These are phyloP conservation scores for Gryllus bimaculatus DNA, from an alignment of 1,140 invertebrate genomes.

Conservation along the genomic window DNA sequence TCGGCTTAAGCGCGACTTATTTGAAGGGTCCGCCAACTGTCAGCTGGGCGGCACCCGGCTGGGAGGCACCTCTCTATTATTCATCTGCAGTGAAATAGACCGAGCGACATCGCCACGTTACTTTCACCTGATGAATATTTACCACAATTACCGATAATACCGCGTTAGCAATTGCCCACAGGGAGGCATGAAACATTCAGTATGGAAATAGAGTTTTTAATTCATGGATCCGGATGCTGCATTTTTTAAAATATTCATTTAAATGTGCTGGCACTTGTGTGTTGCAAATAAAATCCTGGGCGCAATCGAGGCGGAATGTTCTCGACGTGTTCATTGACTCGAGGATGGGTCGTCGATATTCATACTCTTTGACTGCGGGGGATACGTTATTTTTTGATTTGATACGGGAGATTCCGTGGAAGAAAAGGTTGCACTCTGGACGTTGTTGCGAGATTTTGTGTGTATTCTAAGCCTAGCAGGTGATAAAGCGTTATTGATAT, in stretches of 20 bases:
- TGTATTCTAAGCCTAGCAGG: too few relatives aligned
- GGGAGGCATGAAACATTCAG: background rate
- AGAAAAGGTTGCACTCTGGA: too few relatives aligned
- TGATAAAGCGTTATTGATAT: too few relatives aligned
- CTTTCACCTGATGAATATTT: conserved; percentile 1
- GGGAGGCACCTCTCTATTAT: background rate
- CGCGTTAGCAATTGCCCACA: background rate
- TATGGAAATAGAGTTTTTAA: conserved; percentile 2
- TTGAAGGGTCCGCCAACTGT: background rate
- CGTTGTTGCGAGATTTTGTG: too few relatives aligned
- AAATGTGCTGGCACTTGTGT: background rate
- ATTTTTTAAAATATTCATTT: background rate
- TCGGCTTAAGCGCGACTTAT: background rate
- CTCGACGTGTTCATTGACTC: too few relatives aligned
- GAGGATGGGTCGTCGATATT: too few relatives aligned
- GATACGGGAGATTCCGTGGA: too few relatives aligned
- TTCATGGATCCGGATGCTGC: background rate
- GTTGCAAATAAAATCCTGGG: background rate
- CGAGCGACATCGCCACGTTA: background rate
- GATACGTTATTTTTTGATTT: too few relatives aligned
- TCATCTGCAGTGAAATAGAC: background rate
- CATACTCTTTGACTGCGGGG: too few relatives aligned
- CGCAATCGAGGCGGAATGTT: too few relatives aligned
- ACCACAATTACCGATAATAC: background rate
- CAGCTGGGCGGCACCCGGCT: background rate